Conservation (phyloP, 1,140 invertebrate species). For the Paracyclopina nana region DNA sequence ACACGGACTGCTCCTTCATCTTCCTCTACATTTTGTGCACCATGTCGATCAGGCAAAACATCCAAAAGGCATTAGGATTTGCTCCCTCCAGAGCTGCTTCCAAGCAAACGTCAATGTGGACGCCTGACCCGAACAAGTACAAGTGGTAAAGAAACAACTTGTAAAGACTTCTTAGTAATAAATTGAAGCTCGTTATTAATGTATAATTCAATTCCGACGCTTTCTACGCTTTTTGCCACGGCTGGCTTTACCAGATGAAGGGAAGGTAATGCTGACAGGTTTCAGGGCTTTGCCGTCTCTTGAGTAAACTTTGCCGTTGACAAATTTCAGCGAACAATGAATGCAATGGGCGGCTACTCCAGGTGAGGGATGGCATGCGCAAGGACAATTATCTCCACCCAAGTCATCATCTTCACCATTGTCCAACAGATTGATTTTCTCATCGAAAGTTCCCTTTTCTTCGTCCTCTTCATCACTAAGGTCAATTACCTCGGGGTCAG, state of each 20-base stretch:
- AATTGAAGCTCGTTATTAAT: no score
- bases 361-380: neutral
- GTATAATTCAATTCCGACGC: no score
- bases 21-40: slow-evolving; percentile 98
- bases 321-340: no score
- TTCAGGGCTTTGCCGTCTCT: no score
- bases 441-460: neutral
- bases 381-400: neutral
- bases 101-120: slow-evolving; percentile 53
- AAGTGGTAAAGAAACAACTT: no score
- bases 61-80: slow-evolving; percentile 92
- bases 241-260: no score
- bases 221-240: no score
- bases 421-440: neutral
- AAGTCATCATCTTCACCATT: neutral
- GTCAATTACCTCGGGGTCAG: neutral
- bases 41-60: slow-evolving; percentile 94
- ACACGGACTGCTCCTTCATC: slow-evolving; percentile 97
- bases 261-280: no score
- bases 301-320: no score
- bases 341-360: neutral
- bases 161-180: no score
- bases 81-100: slow-evolving; percentile 85
- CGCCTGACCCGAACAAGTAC: slow-evolving; percentile 14
- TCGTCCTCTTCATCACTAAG: neutral